phyloP scores from a whole-genome alignment of 2,888 invertebrate species.

The Rotaria magnacalcarata region DNA sequence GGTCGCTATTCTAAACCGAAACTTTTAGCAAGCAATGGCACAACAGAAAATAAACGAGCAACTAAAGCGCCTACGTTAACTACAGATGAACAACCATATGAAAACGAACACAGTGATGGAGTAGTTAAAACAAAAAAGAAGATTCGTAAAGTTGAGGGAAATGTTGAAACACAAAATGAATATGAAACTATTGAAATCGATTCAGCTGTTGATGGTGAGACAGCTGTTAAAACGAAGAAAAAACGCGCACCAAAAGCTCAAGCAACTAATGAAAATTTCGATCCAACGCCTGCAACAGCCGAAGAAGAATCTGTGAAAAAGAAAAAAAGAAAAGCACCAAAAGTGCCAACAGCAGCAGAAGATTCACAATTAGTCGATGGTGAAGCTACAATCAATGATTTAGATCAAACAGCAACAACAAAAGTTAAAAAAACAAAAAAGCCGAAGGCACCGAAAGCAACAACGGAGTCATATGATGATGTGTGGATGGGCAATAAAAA shows the following conservation, averaged over 20 bases:
- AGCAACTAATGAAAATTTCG: neutral
- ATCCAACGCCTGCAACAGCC: neutral
- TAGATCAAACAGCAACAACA: neutral
- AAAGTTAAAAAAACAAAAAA: constrained; percentile 15
- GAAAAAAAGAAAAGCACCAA: neutral
- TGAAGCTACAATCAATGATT: neutral
- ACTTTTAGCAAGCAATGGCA: no score
- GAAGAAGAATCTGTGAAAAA: neutral
- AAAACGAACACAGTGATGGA: neutral
- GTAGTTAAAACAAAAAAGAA: neutral
- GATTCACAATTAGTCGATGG: neutral
- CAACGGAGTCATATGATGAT: neutral
- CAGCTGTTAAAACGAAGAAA: constrained; percentile 1
- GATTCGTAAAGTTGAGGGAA: neutral
- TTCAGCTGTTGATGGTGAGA: neutral
- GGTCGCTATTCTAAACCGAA: neutral
- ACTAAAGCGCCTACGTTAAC: neutral
- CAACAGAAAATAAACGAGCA: neutral
- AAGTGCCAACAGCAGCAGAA: neutral
- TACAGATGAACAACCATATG: neutral
- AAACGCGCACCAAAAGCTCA: constrained; percentile 20
- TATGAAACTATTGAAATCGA: neutral
- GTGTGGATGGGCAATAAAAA: neutral
- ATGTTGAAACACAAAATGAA: neutral
- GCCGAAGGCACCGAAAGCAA: neutral